Evolutionary conservation across 2,113 vertebrate genomes (phyloP), one percentile per base, ranked within the genome.

Genomic region (Lagopus leucura): DNA sequence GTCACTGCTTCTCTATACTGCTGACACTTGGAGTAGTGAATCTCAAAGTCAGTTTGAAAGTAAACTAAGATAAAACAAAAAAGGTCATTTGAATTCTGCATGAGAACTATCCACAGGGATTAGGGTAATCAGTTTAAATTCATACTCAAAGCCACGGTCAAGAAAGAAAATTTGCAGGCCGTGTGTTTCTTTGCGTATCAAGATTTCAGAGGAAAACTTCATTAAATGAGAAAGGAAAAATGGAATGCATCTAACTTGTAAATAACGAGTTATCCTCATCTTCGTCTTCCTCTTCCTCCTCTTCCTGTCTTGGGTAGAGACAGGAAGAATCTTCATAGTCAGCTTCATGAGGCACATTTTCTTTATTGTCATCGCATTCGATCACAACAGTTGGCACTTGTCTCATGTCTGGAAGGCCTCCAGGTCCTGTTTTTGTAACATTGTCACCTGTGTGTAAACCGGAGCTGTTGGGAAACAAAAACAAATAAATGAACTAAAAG

Each of bases 301-400:
- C 98, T 11, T 99, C 98, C 75, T 99, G 99, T 38, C 99, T 98
- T 58, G 98, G 96, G 89, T 99, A 99, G 83, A 99, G 98, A 97
- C 98, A 98, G 95, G 99, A 98, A 90, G 99, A 98, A 87, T 99
- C 99, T 97, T 99, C 99, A 5, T 99, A 99, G 97, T 99, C 98
- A 0, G 98, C 97, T 95, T 99, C 99, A 61, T 98, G 98, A 97
- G 99, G 99, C 98, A 99, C 98, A 96, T 99, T 99, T 98, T 99
- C 99, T 97, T 99, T 99, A 97, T 99, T 98, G 66, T 99, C 99
- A 93, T 99, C 99, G 13, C 99, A 99, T 97, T 99, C 99, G 78
- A 99, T 98, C 97, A 99, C 98, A 97, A 99, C 98, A 21, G 98
- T 98, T 95, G 99, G 99, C 96, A 99, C 98, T 98, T 99, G 98